Conservation (phyloP, 1,140 invertebrate species). For the Phymorhynchus buccinoides region DNA sequence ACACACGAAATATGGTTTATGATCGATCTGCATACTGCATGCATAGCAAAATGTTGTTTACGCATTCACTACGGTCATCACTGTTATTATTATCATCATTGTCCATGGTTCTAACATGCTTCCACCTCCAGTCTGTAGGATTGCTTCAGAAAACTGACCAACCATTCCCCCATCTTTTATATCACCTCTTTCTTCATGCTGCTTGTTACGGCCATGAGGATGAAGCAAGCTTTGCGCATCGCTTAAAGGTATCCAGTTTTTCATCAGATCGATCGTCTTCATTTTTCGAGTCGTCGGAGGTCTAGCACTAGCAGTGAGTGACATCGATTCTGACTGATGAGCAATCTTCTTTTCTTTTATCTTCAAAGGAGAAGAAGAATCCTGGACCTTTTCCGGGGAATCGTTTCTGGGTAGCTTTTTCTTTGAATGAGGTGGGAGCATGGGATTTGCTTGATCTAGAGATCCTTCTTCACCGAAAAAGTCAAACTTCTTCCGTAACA, state of each 20-base stretch:
- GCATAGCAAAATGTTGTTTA: no score
- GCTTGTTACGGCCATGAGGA: neutral
- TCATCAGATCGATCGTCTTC: constrained; percentile 19
- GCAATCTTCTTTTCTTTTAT: neutral
- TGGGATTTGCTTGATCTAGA: no score
- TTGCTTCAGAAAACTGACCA: neutral
- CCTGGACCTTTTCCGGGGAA: no score
- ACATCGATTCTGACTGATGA: neutral
- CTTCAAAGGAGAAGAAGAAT: no score
- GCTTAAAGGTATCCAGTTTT: constrained; percentile 4
- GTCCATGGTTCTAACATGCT: neutral
- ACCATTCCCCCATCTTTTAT: neutral
- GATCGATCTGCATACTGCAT: no score
- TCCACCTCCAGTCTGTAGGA: neutral
- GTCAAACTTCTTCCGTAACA: neutral
- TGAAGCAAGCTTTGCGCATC: neutral
- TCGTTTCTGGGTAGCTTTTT: no score
- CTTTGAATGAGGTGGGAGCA: no score
- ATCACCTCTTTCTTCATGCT: neutral
- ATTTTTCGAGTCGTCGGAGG: neutral
- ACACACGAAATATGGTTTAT: no score
- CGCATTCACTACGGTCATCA: no score
- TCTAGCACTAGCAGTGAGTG: neutral
- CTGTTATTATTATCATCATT: neutral
- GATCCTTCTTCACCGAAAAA: neutral